Conservation (phyloP, 2,888 invertebrate genomes). For the Idaea dimidiata region DNA sequence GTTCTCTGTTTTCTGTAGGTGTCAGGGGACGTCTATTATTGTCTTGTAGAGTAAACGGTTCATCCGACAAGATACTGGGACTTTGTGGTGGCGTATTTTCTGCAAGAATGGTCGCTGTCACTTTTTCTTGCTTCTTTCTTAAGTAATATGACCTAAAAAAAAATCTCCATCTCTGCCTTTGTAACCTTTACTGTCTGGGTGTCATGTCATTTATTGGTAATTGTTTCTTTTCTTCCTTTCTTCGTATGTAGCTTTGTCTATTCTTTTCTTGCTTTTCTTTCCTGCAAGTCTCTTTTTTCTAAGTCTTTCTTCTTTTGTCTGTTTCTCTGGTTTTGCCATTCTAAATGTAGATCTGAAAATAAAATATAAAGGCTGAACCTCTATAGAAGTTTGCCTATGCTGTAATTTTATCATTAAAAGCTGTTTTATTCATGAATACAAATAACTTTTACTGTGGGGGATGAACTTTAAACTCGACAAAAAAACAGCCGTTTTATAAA, state of each 20-base stretch:
- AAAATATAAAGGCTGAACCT: not conserved
- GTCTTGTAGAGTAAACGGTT: conserved; percentile 3
- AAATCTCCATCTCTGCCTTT: conserved; percentile 12
- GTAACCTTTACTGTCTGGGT: conserved; percentile 13
- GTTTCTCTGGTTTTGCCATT: conserved; percentile 10
- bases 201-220: conserved; percentile 11
- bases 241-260: conserved; percentile 6
- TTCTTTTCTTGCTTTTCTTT: conserved; percentile 12
- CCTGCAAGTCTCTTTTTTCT: conserved; percentile 12
- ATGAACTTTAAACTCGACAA: not conserved
- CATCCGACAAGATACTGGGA: conserved; percentile 6
- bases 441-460: not conserved
- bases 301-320: conserved; percentile 15
- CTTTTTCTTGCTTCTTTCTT: conserved; percentile 7
- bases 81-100: conserved; percentile 9
- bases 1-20: not conserved
- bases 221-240: conserved; percentile 10
- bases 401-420: no score
- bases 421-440: no score
- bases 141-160: conserved; percentile 12
- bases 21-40: not conserved
- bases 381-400: not conserved
- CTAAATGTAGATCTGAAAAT: not conserved
- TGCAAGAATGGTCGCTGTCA: conserved; percentile 7
- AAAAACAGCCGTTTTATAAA: no score